Base-by-base conservation (phyloP, 2,797 vertebrate species). In the Microtus agrestis region DNA sequence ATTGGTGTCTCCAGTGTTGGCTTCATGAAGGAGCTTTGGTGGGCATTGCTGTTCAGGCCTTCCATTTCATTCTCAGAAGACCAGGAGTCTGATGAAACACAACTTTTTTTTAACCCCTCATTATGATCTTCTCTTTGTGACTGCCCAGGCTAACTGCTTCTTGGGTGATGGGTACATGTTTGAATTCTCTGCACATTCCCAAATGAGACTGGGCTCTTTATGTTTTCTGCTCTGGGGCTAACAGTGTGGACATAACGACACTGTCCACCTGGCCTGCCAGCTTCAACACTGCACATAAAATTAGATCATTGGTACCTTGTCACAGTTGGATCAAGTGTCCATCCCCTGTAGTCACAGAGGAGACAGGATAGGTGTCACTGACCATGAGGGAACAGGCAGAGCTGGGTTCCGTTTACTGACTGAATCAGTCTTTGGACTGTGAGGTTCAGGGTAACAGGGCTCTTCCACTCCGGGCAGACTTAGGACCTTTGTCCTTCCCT, bases 351-450 rank as follows among this genome's bases (percentile, higher is more conserved):
- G 37, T 25, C 13, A 9, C 8, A 34, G 25, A 48, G 37, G 34
- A 11, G 2, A n/a, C 6, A 27, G 31, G 34, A 1, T 1, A 0
- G 37, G 11, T 31, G 10, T 54, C 40, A 11, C 11, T n/a, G 12
- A 14, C 21, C n/a, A n/a, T 48, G 25, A 46, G 13, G 37, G 29
- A 27, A 8, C 25, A 78, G 5, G 1, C 27, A 46, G 0, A 25
- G 0, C 15, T 9, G 5, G 4, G 31, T 43, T 17, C 14, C 9
- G 7, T n/a, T 31, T 73, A 12, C 4, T 37, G 46, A 27, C 7
- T 19, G 17, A 54, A 25, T 15, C 29, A 19, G 3, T 37, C 85
- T 37, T 56, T 14, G 2, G 71, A 56, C 31, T 54, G 34, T 23
- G 87, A 73, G 40, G 13, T 27, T 40, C 1, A 3, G 21, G 73